phyloP scores from a whole-genome alignment of 64 coral and sea anemone species.

The Montipora cactus region DNA sequence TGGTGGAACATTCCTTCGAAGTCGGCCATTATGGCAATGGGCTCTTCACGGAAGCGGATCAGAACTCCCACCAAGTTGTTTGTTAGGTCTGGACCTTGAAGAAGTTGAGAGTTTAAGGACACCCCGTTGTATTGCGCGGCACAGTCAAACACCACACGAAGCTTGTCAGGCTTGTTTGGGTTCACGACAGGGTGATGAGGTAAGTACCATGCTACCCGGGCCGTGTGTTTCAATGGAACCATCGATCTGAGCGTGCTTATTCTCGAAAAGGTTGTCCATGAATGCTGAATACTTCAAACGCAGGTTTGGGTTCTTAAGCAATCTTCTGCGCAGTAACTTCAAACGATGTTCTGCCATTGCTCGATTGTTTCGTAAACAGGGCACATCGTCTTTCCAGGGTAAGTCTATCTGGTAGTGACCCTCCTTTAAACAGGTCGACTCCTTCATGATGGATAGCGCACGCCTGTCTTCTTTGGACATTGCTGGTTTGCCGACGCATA shows the following conservation, averaged over 20 bases:
- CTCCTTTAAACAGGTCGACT: constrained; percentile 4
- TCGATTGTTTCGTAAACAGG: constrained; percentile 53
- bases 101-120: too few species aligned
- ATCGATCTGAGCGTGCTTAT: constrained; percentile 39
- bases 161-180: too few species aligned
- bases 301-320: constrained; percentile 7
- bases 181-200: too few species aligned
- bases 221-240: not conserved
- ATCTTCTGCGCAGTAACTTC: not conserved
- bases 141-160: too few species aligned
- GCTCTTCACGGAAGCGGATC: too few species aligned
- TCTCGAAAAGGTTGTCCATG: constrained; percentile 23
- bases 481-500: too few species aligned
- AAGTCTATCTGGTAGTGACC: constrained; percentile 52
- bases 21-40: too few species aligned
- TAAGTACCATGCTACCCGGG: too few species aligned
- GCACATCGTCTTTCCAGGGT: constrained; percentile 1
- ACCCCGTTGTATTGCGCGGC: too few species aligned
- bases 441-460: constrained; percentile 29
- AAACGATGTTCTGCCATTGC: constrained; percentile 16
- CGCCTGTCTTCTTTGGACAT: constrained; percentile 14
- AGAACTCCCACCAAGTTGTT: too few species aligned
- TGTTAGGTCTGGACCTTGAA: too few species aligned
- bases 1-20: too few species aligned
- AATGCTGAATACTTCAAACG: constrained; percentile 40